A percentile compares a stretch with the other conserved stretches of the same genome.
Evolutionary conservation across 2,113 vertebrate genomes (phyloP).

Genomic region (Elgaria multicarinata): DNA sequence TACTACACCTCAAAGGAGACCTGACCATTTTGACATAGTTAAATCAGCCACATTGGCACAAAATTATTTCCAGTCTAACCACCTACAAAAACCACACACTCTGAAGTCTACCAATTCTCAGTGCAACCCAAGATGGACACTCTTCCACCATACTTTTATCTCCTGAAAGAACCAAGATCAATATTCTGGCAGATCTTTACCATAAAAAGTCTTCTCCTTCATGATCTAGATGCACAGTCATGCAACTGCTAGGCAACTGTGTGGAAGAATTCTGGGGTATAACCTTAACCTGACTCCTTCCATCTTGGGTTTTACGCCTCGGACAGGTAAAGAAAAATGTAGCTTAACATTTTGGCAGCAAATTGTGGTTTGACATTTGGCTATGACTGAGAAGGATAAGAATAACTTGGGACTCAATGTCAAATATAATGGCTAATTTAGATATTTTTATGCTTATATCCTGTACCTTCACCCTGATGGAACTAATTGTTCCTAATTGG

Average conservation of each 20-base stretch:
- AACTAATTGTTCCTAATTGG: too few species aligned
- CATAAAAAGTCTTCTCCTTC: neutral
- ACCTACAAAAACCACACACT: neutral
- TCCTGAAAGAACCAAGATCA: neutral
- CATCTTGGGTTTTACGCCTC: too few species aligned
- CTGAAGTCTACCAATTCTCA: neutral
- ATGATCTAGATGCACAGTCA: neutral
- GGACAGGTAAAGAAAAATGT: too few species aligned
- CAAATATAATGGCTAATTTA: too few species aligned
- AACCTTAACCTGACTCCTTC: too few species aligned
- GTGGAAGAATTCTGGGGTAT: too few species aligned
- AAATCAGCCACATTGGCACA: neutral
- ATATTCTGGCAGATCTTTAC: neutral
- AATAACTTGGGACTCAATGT: too few species aligned
- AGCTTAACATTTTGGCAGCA: too few species aligned
- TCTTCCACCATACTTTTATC: fast-evolving
- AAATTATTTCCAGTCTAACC: neutral
- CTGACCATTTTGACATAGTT: neutral
- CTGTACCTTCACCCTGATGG: too few species aligned
- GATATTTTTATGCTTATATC: too few species aligned
- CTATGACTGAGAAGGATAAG: too few species aligned
- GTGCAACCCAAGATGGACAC: neutral
- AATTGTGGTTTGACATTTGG: too few species aligned
- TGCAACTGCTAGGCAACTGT: neutral
- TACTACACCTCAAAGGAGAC: neutral